Evolutionary conservation across 2,113 vertebrate genomes (phyloP).

Genomic region (Aldabrachelys gigantea): DNA sequence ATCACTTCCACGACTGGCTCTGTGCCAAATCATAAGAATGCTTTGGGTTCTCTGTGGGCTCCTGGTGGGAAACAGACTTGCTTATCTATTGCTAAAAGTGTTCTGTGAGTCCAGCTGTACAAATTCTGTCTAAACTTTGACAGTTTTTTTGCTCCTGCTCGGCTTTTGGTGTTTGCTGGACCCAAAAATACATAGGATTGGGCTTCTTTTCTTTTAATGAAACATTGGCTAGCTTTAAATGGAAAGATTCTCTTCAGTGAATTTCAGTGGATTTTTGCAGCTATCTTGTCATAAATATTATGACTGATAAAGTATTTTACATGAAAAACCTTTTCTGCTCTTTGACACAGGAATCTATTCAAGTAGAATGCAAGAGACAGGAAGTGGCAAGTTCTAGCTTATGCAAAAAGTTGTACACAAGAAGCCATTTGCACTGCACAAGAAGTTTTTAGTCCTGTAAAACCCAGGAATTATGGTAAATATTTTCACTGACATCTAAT

Average conservation of each 20-base stretch:
- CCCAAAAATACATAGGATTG: background rate
- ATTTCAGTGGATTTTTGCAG: background rate
- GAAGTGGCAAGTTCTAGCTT: background rate
- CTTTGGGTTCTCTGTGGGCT: background rate
- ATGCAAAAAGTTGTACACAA: background rate
- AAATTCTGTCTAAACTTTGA: background rate
- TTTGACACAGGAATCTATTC: background rate
- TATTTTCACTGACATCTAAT: background rate
- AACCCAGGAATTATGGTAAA: background rate
- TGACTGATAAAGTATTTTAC: background rate
- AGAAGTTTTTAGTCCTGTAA: background rate
- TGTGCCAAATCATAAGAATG: background rate
- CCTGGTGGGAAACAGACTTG: background rate
- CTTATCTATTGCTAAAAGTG: background rate
- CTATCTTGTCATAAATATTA: background rate
- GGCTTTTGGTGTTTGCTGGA: background rate
- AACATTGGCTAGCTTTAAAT: background rate
- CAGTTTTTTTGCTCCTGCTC: background rate
- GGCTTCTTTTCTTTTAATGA: background rate
- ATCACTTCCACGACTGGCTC: rapidly evolving
- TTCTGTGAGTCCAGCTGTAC: background rate
- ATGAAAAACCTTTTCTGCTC: background rate
- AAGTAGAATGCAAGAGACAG: background rate
- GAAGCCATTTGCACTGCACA: background rate
- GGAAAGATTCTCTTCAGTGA: background rate